Evolutionary conservation across 2,888 invertebrate genomes (phyloP).

Genomic region (Acronicta psi): DNA sequence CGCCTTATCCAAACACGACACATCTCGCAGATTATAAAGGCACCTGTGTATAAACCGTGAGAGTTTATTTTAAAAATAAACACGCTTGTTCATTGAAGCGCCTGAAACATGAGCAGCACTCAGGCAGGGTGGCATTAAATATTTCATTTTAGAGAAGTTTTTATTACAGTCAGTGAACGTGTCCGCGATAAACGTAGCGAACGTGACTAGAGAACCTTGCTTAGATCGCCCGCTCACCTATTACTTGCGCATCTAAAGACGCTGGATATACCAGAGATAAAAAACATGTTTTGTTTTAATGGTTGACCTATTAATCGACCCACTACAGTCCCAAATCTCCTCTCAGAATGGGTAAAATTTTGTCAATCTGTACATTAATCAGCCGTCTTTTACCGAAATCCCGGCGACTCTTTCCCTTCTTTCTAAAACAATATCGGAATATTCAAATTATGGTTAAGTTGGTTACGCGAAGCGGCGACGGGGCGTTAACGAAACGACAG

Average conservation of each 20-base stretch:
- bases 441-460: background rate
- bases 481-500: conserved; percentile 29
- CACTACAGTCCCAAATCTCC: too few relatives aligned
- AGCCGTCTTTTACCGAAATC: too few relatives aligned
- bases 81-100: conserved; percentile 72
- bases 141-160: conserved; percentile 89
- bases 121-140: conserved; percentile 82
- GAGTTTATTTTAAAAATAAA: conserved; percentile 74
- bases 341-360: too few relatives aligned
- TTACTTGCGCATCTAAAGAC: conserved; percentile 57
- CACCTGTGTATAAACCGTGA: conserved; percentile 50
- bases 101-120: conserved; percentile 70
- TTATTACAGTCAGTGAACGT: conserved; percentile 85
- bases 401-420: background rate
- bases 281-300: background rate
- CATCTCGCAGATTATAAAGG: conserved; percentile 46
- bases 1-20: conserved; percentile 27
- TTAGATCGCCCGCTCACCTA: conserved; percentile 69
- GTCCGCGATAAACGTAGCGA: conserved; percentile 83
- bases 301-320: too few relatives aligned
- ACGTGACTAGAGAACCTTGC: conserved; percentile 85
- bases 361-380: too few relatives aligned
- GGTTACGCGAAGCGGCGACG: conserved; percentile 5
- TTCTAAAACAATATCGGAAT: background rate
- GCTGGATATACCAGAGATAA: conserved; percentile 49